These are phyloP conservation scores for Drosophila diplacantha DNA, from an alignment of 2,888 invertebrate genomes.

Conservation along the genomic window DNA sequence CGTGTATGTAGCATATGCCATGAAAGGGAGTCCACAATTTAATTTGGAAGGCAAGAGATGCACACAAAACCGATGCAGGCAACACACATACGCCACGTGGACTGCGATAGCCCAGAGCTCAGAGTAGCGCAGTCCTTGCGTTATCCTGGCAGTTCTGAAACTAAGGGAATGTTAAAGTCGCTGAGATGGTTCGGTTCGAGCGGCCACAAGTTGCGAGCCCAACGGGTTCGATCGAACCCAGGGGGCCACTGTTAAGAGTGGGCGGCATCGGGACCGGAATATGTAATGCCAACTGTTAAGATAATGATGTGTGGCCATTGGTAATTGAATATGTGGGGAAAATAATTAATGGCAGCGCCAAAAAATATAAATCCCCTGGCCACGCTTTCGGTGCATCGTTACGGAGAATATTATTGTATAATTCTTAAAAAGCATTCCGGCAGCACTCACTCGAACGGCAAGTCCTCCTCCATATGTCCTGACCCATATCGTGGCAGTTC, in stretches of 20 bases:
- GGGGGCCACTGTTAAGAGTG: slow-evolving; percentile 21
- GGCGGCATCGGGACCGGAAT: slow-evolving; percentile 7
- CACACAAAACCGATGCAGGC: slow-evolving; percentile 11
- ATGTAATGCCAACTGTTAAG: slow-evolving; percentile 5
- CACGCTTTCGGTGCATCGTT: background rate
- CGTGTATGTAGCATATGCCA: slow-evolving; percentile 23
- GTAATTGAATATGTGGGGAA: slow-evolving; percentile 34
- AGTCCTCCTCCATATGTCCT: slow-evolving; percentile 20
- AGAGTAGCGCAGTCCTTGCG: slow-evolving; percentile 15
- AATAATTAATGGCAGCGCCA: slow-evolving; percentile 24
- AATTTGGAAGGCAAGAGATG: slow-evolving; percentile 15
- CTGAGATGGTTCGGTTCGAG: background rate
- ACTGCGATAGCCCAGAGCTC: background rate
- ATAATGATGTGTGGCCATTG: slow-evolving; percentile 30
- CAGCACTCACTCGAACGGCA: background rate
- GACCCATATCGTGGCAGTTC: slow-evolving; percentile 37
- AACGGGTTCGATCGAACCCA: slow-evolving; percentile 44
- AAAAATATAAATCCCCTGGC: background rate
- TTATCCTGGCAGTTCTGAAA: slow-evolving; percentile 29
- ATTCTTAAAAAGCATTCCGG: slow-evolving; percentile 10
- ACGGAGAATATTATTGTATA: background rate
- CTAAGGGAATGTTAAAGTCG: slow-evolving; percentile 27
- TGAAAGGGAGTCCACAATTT: slow-evolving; percentile 27
- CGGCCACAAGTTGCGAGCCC: slow-evolving; percentile 42
- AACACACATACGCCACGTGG: slow-evolving; percentile 4